A percentile compares a stretch with the other conserved stretches of the same genome.
Conservation (phyloP, 2,888 invertebrate species). For the Syrphus vitripennis region DNA sequence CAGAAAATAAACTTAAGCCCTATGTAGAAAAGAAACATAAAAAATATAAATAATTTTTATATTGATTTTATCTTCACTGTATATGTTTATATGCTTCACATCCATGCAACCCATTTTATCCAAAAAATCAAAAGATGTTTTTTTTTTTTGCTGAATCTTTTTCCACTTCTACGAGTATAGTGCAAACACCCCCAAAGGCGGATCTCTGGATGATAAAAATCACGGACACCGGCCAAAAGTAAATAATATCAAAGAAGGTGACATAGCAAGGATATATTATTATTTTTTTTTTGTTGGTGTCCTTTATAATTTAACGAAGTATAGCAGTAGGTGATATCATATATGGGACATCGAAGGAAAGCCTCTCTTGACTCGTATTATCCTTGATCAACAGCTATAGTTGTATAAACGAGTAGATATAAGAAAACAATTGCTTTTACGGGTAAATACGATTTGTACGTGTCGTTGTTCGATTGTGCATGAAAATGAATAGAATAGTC, state of each 20-base stretch:
- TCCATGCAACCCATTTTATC: background rate
- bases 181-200: background rate
- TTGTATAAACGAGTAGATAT: background rate
- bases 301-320: background rate
- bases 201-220: background rate
- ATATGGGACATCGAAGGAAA: background rate
- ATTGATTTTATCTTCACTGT: background rate
- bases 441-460: slow-evolving; percentile 25
- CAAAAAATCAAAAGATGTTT: background rate
- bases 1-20: background rate
- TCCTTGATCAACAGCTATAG: slow-evolving; percentile 16
- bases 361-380: slow-evolving; percentile 1
- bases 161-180: background rate
- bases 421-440: slow-evolving; percentile 47
- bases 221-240: slow-evolving; percentile 7
- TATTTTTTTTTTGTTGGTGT: background rate
- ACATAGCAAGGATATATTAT: background rate
- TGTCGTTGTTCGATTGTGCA: slow-evolving; percentile 15
- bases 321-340: background rate
- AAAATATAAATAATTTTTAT: background rate
- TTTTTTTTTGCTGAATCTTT: background rate
- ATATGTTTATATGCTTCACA: background rate
- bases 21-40: background rate
- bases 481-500: slow-evolving; percentile 22
- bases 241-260: slow-evolving; percentile 13